Base-by-base conservation (phyloP, 2,113 vertebrate genomes). In the Megalops atlanticus region DNA sequence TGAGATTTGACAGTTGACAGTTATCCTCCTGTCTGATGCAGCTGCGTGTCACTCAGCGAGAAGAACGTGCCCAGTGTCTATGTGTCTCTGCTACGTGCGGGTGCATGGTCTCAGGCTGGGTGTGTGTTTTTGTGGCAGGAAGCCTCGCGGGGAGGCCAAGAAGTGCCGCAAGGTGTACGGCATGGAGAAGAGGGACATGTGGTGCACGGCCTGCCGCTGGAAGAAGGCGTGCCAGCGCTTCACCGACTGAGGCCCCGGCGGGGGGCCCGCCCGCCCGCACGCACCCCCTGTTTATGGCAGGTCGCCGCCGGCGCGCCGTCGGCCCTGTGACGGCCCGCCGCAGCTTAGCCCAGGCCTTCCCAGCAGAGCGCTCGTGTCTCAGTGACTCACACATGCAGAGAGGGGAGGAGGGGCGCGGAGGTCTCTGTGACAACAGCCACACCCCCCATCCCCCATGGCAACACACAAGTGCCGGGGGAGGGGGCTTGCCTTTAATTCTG, bases 151-250 rank as follows among this genome's bases (percentile, higher is more conserved):
- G 0, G 96, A 97, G 72, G 96, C 96, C 24, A 97, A 96, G 93
- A 97, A 97, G 87, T 98, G 96, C 89, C 94, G 96, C 76, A 97
- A 98, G 90, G 97, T 99, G 85, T 99, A 99, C 0, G 97, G 97
- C 88, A 97, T 98, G 90, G 97, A 99, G 92, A 96, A 96, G 90
- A 95, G 94, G 84, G 97, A 96, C 88, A 92, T 98, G 95, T 99
- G 97, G 97, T 99, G 97, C 92, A 98, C 96, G 0, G 96, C 97
- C 83, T 99, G 97, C 87, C 96, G 97, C 88, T 99, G 97, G 97
- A 99, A 99, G 92, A 98, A 99, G 89, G 97, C 97, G 39, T 99
- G 97, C 84, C 97, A 98, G 92, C 96, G 97, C 85, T 99, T 99
- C 92, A 95, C 95, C 87, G 97, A 98, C 94, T 98, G 95, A 96